phyloP scores from a whole-genome alignment of 2,797 vertebrate species.

The Gorsachius magnificus region DNA sequence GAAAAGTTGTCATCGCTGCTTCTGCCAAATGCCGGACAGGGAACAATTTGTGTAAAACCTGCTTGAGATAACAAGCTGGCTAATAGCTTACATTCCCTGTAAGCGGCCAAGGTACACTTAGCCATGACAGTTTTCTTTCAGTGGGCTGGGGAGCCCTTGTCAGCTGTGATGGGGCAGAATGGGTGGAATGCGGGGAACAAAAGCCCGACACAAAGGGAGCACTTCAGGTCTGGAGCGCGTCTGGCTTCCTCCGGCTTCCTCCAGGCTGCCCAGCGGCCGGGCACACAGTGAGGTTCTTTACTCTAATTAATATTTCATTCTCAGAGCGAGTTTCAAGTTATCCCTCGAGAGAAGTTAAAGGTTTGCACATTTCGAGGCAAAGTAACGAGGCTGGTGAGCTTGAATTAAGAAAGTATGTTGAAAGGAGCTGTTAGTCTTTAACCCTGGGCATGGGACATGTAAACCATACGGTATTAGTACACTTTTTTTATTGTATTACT shows the following conservation, averaged over 20 bases:
- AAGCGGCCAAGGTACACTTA: constrained; percentile 5
- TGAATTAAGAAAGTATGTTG: constrained; percentile 73
- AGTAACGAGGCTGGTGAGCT: constrained; percentile 18
- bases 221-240: constrained; percentile 32
- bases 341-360: constrained; percentile 72
- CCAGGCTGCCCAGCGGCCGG: constrained; percentile 75
- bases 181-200: constrained; percentile 68
- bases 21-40: constrained; percentile 49
- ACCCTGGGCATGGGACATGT: neutral
- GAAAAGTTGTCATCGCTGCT: constrained; percentile 71
- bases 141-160: constrained; percentile 45
- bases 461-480: neutral
- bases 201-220: constrained; percentile 56
- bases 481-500: neutral
- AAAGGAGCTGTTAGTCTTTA: constrained; percentile 34
- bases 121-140: constrained; percentile 70
- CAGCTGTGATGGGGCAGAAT: constrained; percentile 73
- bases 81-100: constrained; percentile 35
- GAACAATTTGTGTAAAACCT: constrained; percentile 40
- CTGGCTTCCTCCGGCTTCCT: constrained; percentile 53
- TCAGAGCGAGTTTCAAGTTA: constrained; percentile 68
- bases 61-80: constrained; percentile 44
- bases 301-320: constrained; percentile 80
- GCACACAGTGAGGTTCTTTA: constrained; percentile 69
- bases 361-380: constrained; percentile 64